Percentiles rank a stretch among this genome's conserved stretches.
Conservation (phyloP, 2,888 invertebrate genomes). For the Adela reaumurella region DNA sequence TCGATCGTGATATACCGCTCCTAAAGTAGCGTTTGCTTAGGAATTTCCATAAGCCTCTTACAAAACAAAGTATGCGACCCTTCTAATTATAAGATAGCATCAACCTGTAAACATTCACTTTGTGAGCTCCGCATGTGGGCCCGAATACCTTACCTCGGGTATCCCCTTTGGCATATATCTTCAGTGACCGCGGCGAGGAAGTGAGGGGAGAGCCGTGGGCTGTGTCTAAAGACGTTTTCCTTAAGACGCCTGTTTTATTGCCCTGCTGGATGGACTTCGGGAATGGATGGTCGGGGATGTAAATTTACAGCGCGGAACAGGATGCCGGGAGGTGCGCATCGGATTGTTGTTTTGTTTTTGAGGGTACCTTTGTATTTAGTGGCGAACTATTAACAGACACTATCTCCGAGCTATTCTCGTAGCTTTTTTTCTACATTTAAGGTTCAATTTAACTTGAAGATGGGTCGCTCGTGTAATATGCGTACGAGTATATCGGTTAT, state of each 20-base stretch:
- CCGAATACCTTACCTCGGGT: slow-evolving; percentile 10
- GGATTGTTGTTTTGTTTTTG: slow-evolving; percentile 54
- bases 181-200: slow-evolving; percentile 5
- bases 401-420: not conserved
- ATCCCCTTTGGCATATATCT: slow-evolving; percentile 44
- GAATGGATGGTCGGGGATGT: slow-evolving; percentile 54
- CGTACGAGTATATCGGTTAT: not conserved
- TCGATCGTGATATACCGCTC: not conserved
- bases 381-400: not conserved
- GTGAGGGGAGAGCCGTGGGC: slow-evolving; percentile 20
- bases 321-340: slow-evolving; percentile 50
- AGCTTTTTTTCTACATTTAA: no score
- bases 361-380: slow-evolving; percentile 18
- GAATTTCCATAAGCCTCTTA: not conserved
- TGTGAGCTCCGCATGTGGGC: slow-evolving; percentile 1
- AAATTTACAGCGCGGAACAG: slow-evolving; percentile 52
- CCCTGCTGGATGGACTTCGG: slow-evolving; percentile 51
- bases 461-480: no score
- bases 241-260: slow-evolving; percentile 54
- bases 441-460: no score
- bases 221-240: slow-evolving; percentile 39
- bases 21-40: not conserved
- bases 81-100: slow-evolving; percentile 50
- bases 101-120: slow-evolving; percentile 33
- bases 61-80: not conserved